Conservation (phyloP, 2,888 invertebrate species). For the Tholera decimalis region DNA sequence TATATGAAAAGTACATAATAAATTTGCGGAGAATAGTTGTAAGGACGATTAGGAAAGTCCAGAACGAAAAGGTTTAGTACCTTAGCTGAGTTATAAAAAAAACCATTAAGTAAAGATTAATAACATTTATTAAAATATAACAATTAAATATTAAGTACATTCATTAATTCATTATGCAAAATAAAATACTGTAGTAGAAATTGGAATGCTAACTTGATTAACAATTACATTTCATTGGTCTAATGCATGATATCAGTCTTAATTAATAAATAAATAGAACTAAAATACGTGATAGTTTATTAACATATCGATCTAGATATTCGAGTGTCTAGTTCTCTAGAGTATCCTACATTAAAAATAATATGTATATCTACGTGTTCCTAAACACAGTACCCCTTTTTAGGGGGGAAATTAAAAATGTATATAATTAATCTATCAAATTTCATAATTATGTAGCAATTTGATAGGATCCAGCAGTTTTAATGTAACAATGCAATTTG, state of each 20-base stretch:
- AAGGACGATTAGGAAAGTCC: background rate
- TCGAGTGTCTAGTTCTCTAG: constrained; percentile 31
- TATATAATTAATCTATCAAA: background rate
- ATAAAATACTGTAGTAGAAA: constrained; percentile 66
- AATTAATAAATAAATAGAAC: constrained; percentile 71
- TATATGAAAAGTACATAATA: no score
- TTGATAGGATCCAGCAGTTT: background rate
- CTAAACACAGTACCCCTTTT: no score
- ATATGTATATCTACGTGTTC: no score
- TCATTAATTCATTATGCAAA: constrained; percentile 56
- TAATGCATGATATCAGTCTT: constrained; percentile 73
- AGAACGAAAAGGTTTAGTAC: background rate
- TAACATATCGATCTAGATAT: constrained; percentile 20
- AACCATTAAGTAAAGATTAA: constrained; percentile 28
- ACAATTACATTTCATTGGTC: constrained; percentile 61
- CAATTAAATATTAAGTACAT: constrained; percentile 64
- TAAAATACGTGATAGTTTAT: constrained; percentile 32
- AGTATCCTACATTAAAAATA: background rate
- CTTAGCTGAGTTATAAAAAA: constrained; percentile 6
- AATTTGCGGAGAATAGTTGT: no score
- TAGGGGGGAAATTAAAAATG: no score
- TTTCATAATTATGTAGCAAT: background rate
- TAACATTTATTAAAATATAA: constrained; percentile 62
- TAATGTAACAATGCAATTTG: no score
- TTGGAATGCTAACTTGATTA: constrained; percentile 71